Conservation (phyloP, 2,888 invertebrate species). For the Flexamia atlantica region DNA sequence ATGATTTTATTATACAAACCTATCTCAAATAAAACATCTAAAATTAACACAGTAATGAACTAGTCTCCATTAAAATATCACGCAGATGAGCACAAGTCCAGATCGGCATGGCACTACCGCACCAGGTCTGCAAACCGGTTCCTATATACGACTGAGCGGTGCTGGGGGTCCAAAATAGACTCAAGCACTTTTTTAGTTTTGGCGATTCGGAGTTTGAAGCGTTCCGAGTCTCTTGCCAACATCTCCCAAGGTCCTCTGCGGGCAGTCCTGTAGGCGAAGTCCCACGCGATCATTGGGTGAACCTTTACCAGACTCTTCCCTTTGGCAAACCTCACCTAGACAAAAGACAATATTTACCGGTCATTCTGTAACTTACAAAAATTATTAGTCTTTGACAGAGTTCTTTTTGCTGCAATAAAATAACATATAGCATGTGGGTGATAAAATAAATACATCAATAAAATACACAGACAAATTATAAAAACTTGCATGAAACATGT, state of each 20-base stretch:
- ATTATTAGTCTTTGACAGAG: no score
- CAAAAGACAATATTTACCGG: no score
- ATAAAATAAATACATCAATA: no score
- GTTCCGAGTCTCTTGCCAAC: conserved; percentile 76
- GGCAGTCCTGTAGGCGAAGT: conserved; percentile 77
- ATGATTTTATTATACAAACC: not conserved
- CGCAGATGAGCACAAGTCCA: not conserved
- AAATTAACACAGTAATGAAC: conserved; percentile 28
- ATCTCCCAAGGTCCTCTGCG: conserved; percentile 80
- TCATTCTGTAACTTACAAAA: no score
- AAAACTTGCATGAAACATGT: no score
- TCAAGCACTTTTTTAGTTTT: conserved; percentile 73
- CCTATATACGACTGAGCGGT: conserved; percentile 75
- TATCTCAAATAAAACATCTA: not conserved
- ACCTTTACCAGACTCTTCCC: conserved; percentile 70
- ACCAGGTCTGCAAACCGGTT: conserved; percentile 61
- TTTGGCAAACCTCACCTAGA: conserved; percentile 67
- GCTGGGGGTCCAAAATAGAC: conserved; percentile 74
- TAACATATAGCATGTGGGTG: no score
- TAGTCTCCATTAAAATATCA: conserved; percentile 14
- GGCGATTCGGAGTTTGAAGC: conserved; percentile 76
- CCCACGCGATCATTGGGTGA: conserved; percentile 77
- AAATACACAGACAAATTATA: no score
- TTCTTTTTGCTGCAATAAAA: no score
- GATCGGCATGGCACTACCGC: not conserved